phyloP scores from a whole-genome alignment of 2,888 invertebrate species.

The Polyploca ridens region DNA sequence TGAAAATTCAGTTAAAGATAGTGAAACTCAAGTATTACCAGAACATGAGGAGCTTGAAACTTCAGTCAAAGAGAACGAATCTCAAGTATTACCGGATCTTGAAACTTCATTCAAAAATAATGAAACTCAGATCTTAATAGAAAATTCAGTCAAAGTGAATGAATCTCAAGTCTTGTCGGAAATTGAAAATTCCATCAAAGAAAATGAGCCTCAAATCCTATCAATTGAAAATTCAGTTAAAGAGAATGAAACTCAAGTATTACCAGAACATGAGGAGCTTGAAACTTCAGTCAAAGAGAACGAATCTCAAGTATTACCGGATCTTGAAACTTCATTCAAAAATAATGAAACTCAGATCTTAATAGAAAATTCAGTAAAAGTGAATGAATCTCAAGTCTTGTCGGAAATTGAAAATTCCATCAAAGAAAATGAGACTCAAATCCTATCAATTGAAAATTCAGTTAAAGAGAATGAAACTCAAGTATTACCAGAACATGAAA shows the following conservation, averaged over 20 bases:
- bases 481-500: not conserved
- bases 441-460: not conserved
- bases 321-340: not conserved
- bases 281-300: not conserved
- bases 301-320: not conserved
- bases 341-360: not conserved
- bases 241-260: not conserved
- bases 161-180: not conserved
- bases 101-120: not conserved
- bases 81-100: not conserved
- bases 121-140: not conserved
- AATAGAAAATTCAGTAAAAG: slow-evolving; percentile 33
- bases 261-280: not conserved
- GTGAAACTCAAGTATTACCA: not conserved
- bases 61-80: not conserved
- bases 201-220: not conserved
- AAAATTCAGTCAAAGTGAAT: not conserved
- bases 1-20: not conserved
- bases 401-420: not conserved
- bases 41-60: not conserved
- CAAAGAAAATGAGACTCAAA: not conserved
- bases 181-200: not conserved
- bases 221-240: not conserved
- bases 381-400: not conserved
- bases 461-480: not conserved